Percentiles rank a stretch among this genome's conserved stretches.
Evolutionary conservation across 2,888 invertebrate genomes (phyloP).

Genomic region (Rhaphigaster nebulosa): DNA sequence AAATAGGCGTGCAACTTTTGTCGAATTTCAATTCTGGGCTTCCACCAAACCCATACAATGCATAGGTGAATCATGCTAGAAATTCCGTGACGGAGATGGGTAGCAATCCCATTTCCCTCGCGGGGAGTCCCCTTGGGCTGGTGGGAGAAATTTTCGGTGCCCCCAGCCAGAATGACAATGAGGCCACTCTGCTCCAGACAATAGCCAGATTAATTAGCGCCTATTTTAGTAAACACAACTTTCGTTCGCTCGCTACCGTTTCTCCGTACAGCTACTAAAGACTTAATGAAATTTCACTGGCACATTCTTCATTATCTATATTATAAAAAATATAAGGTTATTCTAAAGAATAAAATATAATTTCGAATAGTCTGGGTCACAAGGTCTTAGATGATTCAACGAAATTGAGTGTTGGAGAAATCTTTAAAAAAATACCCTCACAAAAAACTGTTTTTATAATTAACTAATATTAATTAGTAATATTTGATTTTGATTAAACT

Average conservation of each 20-base stretch:
- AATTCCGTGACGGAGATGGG: not conserved
- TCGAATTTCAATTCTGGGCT: not conserved
- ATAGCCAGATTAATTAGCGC: slow-evolving; percentile 33
- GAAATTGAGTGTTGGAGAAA: not conserved
- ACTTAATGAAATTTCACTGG: not conserved
- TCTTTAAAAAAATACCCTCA: not conserved
- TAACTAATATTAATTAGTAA: too few relatives aligned
- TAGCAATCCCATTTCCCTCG: too few relatives aligned
- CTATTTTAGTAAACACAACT: slow-evolving; percentile 35
- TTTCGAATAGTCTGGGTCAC: too few relatives aligned
- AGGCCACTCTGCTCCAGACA: slow-evolving; percentile 39
- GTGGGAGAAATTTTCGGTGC: slow-evolving; percentile 16
- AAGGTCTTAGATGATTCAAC: not conserved
- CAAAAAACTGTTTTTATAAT: not conserved
- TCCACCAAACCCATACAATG: not conserved
- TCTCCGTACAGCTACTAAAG: not conserved
- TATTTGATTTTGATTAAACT: too few relatives aligned
- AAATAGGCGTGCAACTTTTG: not conserved
- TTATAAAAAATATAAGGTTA: not conserved
- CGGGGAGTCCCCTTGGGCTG: not conserved
- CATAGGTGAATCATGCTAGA: not conserved
- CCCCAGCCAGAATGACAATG: slow-evolving; percentile 18
- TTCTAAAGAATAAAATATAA: not conserved
- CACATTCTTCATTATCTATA: not conserved
- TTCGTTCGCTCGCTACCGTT: slow-evolving; percentile 42